These are phyloP conservation scores for Apocheima hispidaria DNA, from an alignment of 2,888 invertebrate species.

Conservation along the genomic window DNA sequence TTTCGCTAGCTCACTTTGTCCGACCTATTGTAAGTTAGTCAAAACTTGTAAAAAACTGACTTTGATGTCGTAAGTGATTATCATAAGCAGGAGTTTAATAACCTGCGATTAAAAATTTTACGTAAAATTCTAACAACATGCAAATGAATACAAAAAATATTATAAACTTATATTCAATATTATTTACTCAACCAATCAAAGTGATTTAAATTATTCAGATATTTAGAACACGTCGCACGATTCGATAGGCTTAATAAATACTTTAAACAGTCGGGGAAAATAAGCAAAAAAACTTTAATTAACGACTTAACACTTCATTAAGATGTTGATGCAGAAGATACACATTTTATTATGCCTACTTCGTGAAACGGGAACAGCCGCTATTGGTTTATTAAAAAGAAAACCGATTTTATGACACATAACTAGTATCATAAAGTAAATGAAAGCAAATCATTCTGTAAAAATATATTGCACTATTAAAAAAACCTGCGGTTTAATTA, in stretches of 20 bases:
- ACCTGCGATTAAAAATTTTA: neutral
- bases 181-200: conserved; percentile 38
- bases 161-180: neutral
- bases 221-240: conserved; percentile 34
- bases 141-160: neutral
- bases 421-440: conserved; percentile 45
- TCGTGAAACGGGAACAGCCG: conserved; percentile 40
- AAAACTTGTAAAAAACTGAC: too few species aligned
- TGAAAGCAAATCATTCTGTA: conserved; percentile 34
- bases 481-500: conserved; percentile 3
- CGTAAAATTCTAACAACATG: neutral
- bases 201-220: conserved; percentile 32
- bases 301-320: conserved; percentile 48
- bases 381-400: conserved; percentile 47
- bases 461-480: conserved; percentile 29
- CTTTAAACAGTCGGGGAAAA: conserved; percentile 38
- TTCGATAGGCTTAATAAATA: conserved; percentile 42
- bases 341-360: conserved; percentile 43
- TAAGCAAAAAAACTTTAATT: conserved; percentile 46
- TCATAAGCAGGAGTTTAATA: too few species aligned
- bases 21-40: too few species aligned
- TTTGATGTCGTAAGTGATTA: too few species aligned
- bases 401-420: conserved; percentile 46
- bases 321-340: conserved; percentile 44
- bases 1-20: too few species aligned